Conservation (phyloP, 2,797 vertebrate species). For the Clarias pachynema region DNA sequence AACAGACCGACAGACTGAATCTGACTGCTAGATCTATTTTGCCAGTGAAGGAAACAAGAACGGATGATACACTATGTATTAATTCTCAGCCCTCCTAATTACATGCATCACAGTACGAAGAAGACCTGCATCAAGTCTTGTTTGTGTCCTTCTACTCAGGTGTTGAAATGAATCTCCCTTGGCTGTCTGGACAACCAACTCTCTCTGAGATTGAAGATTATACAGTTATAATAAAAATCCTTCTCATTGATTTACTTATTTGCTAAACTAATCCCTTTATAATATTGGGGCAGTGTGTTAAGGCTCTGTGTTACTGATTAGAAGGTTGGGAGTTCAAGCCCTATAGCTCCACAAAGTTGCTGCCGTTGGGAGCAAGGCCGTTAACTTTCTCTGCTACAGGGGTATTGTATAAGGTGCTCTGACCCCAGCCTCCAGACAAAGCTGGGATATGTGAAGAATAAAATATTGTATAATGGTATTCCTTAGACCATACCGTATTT, state of each 20-base stretch:
- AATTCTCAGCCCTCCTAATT: constrained; percentile 3
- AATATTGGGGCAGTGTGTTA: not conserved
- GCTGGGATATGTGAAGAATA: too few relatives aligned
- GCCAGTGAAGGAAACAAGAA: constrained; percentile 51
- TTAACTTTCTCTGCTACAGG: too few relatives aligned
- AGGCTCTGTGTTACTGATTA: too few relatives aligned
- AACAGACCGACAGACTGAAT: constrained; percentile 53
- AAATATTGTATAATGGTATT: too few relatives aligned
- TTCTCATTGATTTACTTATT: not conserved
- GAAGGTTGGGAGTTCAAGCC: too few relatives aligned
- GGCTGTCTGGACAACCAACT: not conserved
- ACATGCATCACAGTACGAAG: not conserved
- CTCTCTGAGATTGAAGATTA: not conserved
- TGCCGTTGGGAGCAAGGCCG: too few relatives aligned
- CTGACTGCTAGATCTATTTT: constrained; percentile 50
- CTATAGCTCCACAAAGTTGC: too few relatives aligned
- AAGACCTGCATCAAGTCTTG: not conserved
- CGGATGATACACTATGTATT: constrained; percentile 12
- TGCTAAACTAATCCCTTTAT: not conserved
- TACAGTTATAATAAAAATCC: not conserved
- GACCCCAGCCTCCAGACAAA: too few relatives aligned
- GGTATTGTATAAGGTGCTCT: too few relatives aligned
- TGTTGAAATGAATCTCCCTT: not conserved
- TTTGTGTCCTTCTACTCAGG: not conserved
- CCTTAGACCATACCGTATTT: not conserved